Base-by-base conservation (phyloP, 1,140 invertebrate genomes). In the Scylla paramamosain region DNA sequence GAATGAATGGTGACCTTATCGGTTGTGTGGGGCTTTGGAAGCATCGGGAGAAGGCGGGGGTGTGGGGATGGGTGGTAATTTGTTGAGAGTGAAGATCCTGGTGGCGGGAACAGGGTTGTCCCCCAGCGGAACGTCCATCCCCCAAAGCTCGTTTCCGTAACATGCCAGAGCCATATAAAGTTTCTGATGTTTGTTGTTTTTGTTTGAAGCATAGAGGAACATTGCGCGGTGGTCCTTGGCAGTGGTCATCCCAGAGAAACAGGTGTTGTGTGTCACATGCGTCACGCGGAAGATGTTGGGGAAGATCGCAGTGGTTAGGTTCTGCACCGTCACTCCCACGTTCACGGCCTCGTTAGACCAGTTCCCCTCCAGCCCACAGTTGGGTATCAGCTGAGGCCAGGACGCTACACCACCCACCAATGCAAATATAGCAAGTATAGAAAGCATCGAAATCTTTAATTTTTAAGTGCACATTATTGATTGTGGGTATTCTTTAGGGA, bases 171-270 rank as follows among this genome's bases (percentile, higher is more conserved):
- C 67, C 67, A 77, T 77, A 20, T 77, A 77, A 7, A 77, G 67
- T n/a, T 77, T 77, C 67, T 77, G 67, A n/a, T n/a, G 16, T n/a
- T n/a, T 77, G 67, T 77, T 25, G 20, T n/a, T 25, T 25, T n/a
- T n/a, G 67, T 77, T 77, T 77, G 67, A 77, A n/a, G 67, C 67
- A n/a, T 77, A 77, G 25, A 77, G 67, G 20, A 77, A 77, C 67
- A 77, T 77, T 12, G 67, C 6, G 1, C 67, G 67, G 67, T 77
- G 67, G n/a, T 77, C 67, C 67, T 77, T 77, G n/a, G 67, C 12
- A 20, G 25, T 77, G 67, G n/a, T n/a, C 6, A 20, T n/a, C 20
- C 67, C 67, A 7, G 67, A n/a, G 67, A 77, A 77, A 20, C 67
- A 77, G 67, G 67, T 77, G 67, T n/a, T n/a, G 67, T 77, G 67